These are phyloP conservation scores for Andricus curvator DNA, from an alignment of 2,888 invertebrate genomes.

Conservation along the genomic window DNA sequence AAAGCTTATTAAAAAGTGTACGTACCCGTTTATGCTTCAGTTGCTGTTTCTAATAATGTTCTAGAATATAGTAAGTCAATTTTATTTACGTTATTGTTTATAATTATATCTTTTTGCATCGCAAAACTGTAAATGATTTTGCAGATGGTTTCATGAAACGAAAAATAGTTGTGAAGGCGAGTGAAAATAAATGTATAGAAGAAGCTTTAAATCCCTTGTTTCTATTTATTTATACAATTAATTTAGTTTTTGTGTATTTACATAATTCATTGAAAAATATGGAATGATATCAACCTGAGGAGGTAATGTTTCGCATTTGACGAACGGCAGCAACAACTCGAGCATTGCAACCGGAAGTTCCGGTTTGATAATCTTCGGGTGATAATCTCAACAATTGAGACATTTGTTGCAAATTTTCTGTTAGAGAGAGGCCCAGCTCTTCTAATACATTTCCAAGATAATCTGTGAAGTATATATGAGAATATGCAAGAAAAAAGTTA, in stretches of 20 bases:
- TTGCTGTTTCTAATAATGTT: neutral
- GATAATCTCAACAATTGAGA: constrained; percentile 84
- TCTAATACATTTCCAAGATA: constrained; percentile 91
- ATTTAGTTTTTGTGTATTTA: constrained; percentile 15
- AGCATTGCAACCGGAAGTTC: constrained; percentile 85
- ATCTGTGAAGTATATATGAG: constrained; percentile 78
- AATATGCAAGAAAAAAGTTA: too few relatives aligned
- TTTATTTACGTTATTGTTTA: neutral
- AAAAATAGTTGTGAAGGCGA: constrained; percentile 33
- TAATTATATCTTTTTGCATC: neutral
- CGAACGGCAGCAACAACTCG: constrained; percentile 87
- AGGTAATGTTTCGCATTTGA: constrained; percentile 87
- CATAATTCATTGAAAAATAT: constrained; percentile 6
- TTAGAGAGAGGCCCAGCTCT: constrained; percentile 87
- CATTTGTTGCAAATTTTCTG: constrained; percentile 85
- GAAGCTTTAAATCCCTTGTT: constrained; percentile 3
- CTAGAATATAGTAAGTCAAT: neutral
- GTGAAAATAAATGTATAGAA: constrained; percentile 28
- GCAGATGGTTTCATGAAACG: neutral
- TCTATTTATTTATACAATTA: neutral
- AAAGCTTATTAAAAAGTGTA: neutral
- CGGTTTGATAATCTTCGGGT: constrained; percentile 84
- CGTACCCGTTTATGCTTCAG: too few relatives aligned
- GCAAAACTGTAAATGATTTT: neutral
- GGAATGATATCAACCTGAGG: constrained; percentile 68